Evolutionary conservation across 1,140 invertebrate species (phyloP).

Genomic region (Meloidogyne floridensis): DNA sequence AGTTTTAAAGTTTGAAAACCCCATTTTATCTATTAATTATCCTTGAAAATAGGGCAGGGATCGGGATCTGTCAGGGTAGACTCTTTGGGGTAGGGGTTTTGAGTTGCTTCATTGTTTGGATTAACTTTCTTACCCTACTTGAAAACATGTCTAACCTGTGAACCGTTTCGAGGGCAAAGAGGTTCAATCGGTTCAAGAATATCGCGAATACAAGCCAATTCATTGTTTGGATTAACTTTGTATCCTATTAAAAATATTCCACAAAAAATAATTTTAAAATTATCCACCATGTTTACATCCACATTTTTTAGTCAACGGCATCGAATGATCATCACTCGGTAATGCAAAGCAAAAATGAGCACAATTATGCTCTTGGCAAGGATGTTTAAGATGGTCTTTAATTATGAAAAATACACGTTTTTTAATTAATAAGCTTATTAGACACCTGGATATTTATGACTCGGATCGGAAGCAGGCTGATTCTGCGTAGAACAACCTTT

Average conservation of each 20-base stretch:
- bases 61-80: too few relatives aligned
- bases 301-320: conserved; percentile 71
- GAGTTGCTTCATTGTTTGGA: too few relatives aligned
- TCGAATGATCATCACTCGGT: conserved; percentile 38
- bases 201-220: conserved; percentile 78
- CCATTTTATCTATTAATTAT: too few relatives aligned
- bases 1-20: background rate
- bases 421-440: background rate
- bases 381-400: conserved; percentile 48
- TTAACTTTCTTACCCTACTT: too few relatives aligned
- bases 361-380: conserved; percentile 72
- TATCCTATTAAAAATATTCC: conserved; percentile 71
- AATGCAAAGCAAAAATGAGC: conserved; percentile 86
- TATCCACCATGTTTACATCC: conserved; percentile 82
- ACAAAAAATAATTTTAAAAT: background rate
- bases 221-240: conserved; percentile 76
- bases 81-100: too few relatives aligned
- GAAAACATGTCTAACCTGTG: conserved; percentile 65
- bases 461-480: conserved; percentile 59
- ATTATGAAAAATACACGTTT: background rate
- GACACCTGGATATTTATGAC: conserved; percentile 29
- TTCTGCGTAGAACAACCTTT: conserved; percentile 61
- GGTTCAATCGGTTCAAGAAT: conserved; percentile 72
- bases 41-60: too few relatives aligned
- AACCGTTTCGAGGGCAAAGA: conserved; percentile 55